Evolutionary conservation across 2,888 invertebrate species (phyloP).

Genomic region (Alviniconcha strummeri): DNA sequence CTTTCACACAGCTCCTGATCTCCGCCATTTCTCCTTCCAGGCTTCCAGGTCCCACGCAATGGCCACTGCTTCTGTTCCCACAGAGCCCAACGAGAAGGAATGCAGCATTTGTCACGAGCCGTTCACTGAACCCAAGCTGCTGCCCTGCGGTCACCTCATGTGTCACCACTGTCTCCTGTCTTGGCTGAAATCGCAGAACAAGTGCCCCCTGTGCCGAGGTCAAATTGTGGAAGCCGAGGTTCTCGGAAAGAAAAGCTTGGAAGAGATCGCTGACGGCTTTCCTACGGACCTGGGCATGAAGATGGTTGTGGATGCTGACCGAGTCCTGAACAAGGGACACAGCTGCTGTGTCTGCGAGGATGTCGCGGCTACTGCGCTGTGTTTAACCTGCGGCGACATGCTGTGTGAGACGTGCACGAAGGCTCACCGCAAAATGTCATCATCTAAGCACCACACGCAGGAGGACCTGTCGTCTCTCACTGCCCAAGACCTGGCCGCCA

Average conservation of each 20-base stretch:
- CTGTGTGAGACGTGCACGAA: constrained; percentile 9
- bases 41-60: no score
- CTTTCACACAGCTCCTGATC: no score
- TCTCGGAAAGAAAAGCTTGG: not conserved
- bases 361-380: not conserved
- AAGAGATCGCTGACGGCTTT: not conserved
- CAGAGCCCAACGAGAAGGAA: constrained; percentile 8
- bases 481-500: constrained; percentile 1
- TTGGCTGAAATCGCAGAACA: not conserved
- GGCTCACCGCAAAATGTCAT: constrained; percentile 15
- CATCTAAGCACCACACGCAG: not conserved
- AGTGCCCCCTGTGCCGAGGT: constrained; percentile 14
- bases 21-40: no score
- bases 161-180: constrained; percentile 18
- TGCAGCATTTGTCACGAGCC: constrained; percentile 1
- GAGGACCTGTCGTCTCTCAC: constrained; percentile 5
- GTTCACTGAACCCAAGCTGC: not conserved
- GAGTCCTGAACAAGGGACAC: not conserved
- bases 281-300: constrained; percentile 16
- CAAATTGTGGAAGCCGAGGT: not conserved
- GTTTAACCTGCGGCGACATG: constrained; percentile 19
- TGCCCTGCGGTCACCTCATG: constrained; percentile 13
- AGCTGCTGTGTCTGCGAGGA: constrained; percentile 11
- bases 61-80: no score
- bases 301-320: not conserved